Evolutionary conservation across 1,140 invertebrate species (phyloP).

Genomic region (Octopus bimaculoides): DNA sequence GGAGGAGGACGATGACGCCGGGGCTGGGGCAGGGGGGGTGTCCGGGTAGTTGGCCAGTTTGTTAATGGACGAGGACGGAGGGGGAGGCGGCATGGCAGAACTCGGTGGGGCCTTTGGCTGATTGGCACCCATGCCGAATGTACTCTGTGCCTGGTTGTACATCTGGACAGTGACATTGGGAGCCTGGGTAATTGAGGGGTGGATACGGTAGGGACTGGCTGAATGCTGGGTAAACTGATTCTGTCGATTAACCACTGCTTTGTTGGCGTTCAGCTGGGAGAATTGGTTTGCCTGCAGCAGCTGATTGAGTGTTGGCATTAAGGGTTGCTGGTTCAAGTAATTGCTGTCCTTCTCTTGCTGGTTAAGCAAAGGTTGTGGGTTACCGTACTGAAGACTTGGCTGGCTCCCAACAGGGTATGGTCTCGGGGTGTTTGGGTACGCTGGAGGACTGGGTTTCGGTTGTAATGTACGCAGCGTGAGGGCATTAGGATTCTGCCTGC

Average conservation of each 20-base stretch:
- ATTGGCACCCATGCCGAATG: not conserved
- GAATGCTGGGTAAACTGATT: not conserved
- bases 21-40: not conserved
- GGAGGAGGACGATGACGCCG: not conserved
- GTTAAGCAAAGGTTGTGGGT: not conserved
- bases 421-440: not conserved
- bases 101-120: not conserved
- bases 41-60: not conserved
- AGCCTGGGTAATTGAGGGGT: not conserved
- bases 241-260: not conserved
- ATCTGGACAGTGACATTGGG: not conserved
- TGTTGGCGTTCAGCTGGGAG: not conserved
- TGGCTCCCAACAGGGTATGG: not conserved
- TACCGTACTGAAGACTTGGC: not conserved
- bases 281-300: not conserved
- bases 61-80: not conserved
- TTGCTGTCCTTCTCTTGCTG: not conserved
- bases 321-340: not conserved
- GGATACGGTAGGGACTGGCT: not conserved
- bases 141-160: constrained; percentile 1
- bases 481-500: not conserved
- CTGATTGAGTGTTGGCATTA: not conserved
- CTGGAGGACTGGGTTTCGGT: not conserved
- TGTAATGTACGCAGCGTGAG: not conserved
- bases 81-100: not conserved